Base-by-base conservation (phyloP, 1,140 invertebrate genomes). In the Parapsyche elsis region DNA sequence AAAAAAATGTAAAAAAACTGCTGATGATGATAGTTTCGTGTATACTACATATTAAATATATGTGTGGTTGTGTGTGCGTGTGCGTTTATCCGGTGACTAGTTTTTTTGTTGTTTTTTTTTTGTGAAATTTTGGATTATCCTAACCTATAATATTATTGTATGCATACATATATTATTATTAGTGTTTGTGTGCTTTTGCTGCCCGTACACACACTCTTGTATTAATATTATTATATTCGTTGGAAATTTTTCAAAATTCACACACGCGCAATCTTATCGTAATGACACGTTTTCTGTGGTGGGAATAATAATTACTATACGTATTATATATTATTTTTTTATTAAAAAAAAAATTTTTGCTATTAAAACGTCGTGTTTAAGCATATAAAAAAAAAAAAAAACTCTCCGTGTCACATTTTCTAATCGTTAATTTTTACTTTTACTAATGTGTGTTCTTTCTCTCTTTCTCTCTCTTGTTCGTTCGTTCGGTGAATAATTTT, bases 181-280 rank as follows among this genome's bases (percentile, higher is more conserved):
- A 61, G 9, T 61, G 16, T 61, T 61, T 2, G 57, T 61, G 57
- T 61, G 57, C 57, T 61, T 61, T 19, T 61, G 57, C 57, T 61
- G 57, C 57, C 21, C 57, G 21, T 61, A 61, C 57, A 61, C 57
- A 61, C 57, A 61, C 57, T 61, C 30, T n/a, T n/a, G 30, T 38
- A 38, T 38, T 38, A 38, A 4, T 38, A 38, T 38, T 61, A 21
- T 61, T 19, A 19, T 61, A 61, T 61, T 57, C 14, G 53, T 57
- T 57, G 14, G 4, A n/a, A 57, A 61, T 61, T 61, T 61, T 1
- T 38, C 7, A 1, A 19, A 21, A 21, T 19, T 61, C 21, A 61
- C 57, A 61, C 21, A 21, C 57, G 19, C 16, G 9, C 16, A 9
- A 9, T 9, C 57, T 19, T 61, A 9, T 61, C 19, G 19, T 19